A percentile compares a stretch with the other conserved stretches of the same genome.
These are phyloP conservation scores for Crypturellus tataupa DNA, from an alignment of 2,797 vertebrate species.

Conservation along the genomic window DNA sequence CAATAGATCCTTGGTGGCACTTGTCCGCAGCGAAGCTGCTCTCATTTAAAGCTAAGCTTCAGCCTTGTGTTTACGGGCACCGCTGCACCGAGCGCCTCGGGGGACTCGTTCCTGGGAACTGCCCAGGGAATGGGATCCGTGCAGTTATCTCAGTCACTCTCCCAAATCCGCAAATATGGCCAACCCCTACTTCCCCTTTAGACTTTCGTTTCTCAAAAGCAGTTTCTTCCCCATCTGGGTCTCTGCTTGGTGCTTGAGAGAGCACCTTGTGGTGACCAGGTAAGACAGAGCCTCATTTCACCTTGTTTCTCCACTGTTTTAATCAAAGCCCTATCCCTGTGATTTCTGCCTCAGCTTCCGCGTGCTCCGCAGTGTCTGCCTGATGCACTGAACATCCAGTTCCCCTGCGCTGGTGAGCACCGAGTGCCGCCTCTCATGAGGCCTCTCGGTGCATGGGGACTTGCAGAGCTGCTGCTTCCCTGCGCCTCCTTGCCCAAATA, in stretches of 20 bases:
- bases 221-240: not conserved
- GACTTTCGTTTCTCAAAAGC: not conserved
- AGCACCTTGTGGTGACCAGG: not conserved
- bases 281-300: not conserved
- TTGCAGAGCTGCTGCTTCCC: not conserved
- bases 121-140: not conserved
- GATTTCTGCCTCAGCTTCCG: constrained; percentile 37
- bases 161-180: not conserved
- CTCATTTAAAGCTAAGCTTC: not conserved
- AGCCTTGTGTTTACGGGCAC: not conserved
- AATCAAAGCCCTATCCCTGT: not conserved
- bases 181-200: not conserved
- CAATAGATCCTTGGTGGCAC: not conserved
- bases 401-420: not conserved
- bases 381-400: not conserved
- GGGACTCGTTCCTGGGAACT: not conserved
- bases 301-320: not conserved
- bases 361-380: not conserved
- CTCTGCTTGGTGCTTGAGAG: not conserved
- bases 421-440: not conserved
- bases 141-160: not conserved
- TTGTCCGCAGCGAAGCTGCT: not conserved
- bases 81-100: not conserved
- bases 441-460: not conserved
- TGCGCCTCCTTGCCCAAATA: fast-evolving